Evolutionary conservation across 2,888 invertebrate species (phyloP), one percentile per base, ranked within the genome.

Genomic region (Drosophila monieri): DNA sequence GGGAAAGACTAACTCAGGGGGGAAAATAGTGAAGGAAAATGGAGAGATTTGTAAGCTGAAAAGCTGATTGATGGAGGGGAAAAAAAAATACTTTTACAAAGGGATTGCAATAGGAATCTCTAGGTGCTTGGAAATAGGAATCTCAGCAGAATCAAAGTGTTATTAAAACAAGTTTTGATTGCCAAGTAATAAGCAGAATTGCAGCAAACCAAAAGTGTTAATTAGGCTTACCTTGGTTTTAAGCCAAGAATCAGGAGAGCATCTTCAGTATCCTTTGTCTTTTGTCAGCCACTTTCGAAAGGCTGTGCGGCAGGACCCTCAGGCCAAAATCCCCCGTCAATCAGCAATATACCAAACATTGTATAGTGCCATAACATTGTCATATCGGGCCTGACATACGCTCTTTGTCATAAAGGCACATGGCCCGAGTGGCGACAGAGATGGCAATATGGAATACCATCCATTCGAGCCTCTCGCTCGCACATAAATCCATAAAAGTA

Each of bases 401-500:
- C 52, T 69, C 52, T 71, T 64, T 76, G 64, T 54, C 61, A 55
- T 49, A 58, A 65, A 58, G 48, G 44, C 58, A 56, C 52, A 46
- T 53, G 25, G 43, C 46, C 18, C 15, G 8, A 44, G 46, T 43
- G 49, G 35, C 56, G 44, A 39, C 39, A 57, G 54, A 37, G 35
- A 61, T 39, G 58, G 54, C 47, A 12, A 14, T 32, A 21, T 43
- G 27, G 14, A 37, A 60, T 8, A 6, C 14, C 32, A 15, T 18
- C 43, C 37, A 60, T 18, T 2, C n/a, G n/a, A 18, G 18, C 18
- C 18, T 18, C 68, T 60, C 68, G 21, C 69, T 68, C 49, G 18
- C 68, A 69, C 68, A 51, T 64, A 59, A 37, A 51, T 53, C 56
- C 74, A 69, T 76, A 79, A 79, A 83, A 65, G 60, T 51, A 53